Base-by-base conservation (phyloP, 2,113 vertebrate species). In the Ctenodactylus gundi region DNA sequence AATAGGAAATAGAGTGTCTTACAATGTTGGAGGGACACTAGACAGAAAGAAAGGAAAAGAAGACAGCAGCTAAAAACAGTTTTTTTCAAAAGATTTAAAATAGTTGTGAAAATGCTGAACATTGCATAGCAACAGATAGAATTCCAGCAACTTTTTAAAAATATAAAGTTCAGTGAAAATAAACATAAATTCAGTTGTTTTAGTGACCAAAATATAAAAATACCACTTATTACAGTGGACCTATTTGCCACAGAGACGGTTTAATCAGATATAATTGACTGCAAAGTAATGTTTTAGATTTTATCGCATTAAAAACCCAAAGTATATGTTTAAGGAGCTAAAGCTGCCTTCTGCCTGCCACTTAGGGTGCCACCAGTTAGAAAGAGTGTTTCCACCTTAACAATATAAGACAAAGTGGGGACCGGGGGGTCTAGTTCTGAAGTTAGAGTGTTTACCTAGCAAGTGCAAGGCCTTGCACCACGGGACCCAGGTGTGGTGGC, bases 1-100 rank as follows among this genome's bases (percentile, higher is more conserved):
- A 97, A 97, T 97, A 85, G 83, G 95, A 97, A 97, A 97, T 86
- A 60, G 7, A 77, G 91, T 92, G 94, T 62, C 89, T 62, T 87
- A 93, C 91, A 86, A 88, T 87, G 51, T 89, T 64, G n/a, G 78
- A 92, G 39, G 29, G 34, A 80, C 31, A 57, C 96, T 92, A 23
- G 51, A 76, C 96, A 70, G 72, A 90, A 93, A 85, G 4, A 62
- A 55, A 57, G 68, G 34, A 92, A 72, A 65, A 81, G 58, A 77
- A 84, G 85, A 58, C 5, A 60, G 12, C 9, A 60, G n/a, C 65
- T 65, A 20, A 78, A 82, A 73, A 36, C 6, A 57, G 1, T 36
- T 88, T 91, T 83, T 27, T 39, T 27, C 13, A 36, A n/a, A 53
- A 86, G 44, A 58, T 36, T 76, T 77, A 73, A 29, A 81, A 86